Percentiles rank a stretch among this genome's conserved stretches.
Conservation (phyloP, 1,140 invertebrate species). For the Contarinia nasturtii region DNA sequence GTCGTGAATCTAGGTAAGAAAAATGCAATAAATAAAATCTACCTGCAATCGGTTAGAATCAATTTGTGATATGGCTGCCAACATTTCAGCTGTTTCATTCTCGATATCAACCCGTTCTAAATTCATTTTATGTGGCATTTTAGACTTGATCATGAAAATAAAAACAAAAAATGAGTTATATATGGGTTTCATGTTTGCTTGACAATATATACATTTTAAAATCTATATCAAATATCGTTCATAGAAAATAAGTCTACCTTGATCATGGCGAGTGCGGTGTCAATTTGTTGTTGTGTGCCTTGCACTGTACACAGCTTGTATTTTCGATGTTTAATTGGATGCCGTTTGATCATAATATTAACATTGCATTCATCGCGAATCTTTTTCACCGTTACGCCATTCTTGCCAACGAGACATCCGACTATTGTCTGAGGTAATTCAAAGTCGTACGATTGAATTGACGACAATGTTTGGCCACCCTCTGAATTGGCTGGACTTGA, state of each 20-base stretch:
- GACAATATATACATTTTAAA: background rate
- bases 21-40: conserved; percentile 4
- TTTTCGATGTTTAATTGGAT: conserved; percentile 42
- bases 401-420: conserved; percentile 70
- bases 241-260: conserved; percentile 29
- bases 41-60: conserved; percentile 2
- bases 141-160: conserved; percentile 43
- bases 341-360: conserved; percentile 55
- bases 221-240: background rate
- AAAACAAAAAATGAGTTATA: background rate
- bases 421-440: conserved; percentile 59
- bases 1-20: conserved; percentile 6
- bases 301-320: conserved; percentile 68
- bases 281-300: conserved; percentile 55
- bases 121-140: too few relatives aligned
- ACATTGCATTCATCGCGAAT: conserved; percentile 63
- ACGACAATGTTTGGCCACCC: conserved; percentile 8
- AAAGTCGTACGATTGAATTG: conserved; percentile 44
- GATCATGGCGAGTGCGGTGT: conserved; percentile 62
- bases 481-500: conserved; percentile 21
- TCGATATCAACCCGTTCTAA: too few relatives aligned
- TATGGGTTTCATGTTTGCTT: background rate
- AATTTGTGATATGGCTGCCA: background rate
- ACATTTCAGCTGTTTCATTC: background rate
- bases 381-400: conserved; percentile 59